Percentiles rank a stretch among this genome's conserved stretches.
Conservation (phyloP, 92 coral and sea anemone genomes). For the Diadumene lineata region DNA sequence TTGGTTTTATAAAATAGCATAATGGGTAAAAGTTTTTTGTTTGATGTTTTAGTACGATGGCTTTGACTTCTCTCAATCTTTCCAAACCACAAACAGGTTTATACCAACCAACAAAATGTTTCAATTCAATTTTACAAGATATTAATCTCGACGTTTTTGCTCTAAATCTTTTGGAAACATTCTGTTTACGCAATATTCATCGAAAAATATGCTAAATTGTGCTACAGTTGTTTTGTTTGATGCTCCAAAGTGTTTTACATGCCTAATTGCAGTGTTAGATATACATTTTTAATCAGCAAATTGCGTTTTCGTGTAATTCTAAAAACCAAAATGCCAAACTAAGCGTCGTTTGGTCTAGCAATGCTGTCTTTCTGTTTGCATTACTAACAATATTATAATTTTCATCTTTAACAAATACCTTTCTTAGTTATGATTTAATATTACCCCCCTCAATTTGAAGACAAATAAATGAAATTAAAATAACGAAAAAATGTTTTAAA, state of each 20-base stretch:
- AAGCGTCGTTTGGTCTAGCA: conserved; percentile 7
- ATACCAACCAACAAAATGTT: background rate
- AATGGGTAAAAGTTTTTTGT: background rate
- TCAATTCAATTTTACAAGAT: background rate
- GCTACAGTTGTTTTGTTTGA: background rate
- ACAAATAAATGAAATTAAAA: no score
- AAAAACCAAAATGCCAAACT: background rate
- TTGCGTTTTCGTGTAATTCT: background rate
- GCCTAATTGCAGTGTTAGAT: background rate
- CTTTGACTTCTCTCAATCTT: background rate
- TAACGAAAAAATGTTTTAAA: background rate
- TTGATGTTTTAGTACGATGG: background rate
- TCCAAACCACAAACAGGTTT: conserved; percentile 28
- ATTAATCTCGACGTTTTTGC: background rate
- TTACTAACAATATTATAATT: background rate
- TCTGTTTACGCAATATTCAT: background rate
- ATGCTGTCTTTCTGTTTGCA: background rate
- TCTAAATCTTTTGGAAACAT: background rate
- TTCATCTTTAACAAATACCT: background rate
- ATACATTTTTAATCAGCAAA: conserved; percentile 21
- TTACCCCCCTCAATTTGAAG: background rate
- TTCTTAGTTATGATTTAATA: no score
- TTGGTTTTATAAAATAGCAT: background rate
- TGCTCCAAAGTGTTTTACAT: background rate
- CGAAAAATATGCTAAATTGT: background rate